These are phyloP conservation scores for Arvicanthis niloticus DNA, from an alignment of 2,113 vertebrate genomes.

Conservation along the genomic window DNA sequence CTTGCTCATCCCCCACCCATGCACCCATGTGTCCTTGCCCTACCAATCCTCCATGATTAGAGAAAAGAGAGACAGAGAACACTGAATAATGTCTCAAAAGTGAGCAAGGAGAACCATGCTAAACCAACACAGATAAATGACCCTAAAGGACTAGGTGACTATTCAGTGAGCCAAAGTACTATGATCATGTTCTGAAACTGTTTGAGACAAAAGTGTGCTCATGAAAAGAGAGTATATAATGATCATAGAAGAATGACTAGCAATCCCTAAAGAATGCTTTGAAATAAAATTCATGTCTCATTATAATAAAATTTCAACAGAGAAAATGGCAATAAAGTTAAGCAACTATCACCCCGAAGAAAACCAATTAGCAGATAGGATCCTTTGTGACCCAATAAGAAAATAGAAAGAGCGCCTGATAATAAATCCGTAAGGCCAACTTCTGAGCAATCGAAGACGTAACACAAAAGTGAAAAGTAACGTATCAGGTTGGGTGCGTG, in stretches of 20 bases:
- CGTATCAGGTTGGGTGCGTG: neutral
- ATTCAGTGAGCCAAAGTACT: neutral
- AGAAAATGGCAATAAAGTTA: slow-evolving; percentile 28
- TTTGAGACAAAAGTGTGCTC: neutral
- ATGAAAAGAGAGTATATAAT: neutral
- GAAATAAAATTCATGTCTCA: slow-evolving; percentile 25
- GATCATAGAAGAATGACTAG: neutral
- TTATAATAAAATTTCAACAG: neutral
- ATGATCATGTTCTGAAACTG: neutral
- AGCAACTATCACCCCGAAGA: neutral
- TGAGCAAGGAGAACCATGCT: neutral
- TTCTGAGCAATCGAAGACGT: neutral
- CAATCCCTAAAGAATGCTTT: neutral
- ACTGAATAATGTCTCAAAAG: neutral
- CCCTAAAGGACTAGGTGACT: neutral
- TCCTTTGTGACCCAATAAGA: neutral
- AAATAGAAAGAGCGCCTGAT: neutral
- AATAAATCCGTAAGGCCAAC: neutral
- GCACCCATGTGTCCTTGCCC: neutral
- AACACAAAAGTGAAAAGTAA: neutral
- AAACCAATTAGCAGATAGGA: slow-evolving; percentile 8
- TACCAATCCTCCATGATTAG: neutral
- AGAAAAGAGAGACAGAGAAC: neutral
- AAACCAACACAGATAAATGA: neutral
- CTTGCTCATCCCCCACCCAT: neutral